Evolutionary conservation across 1,140 invertebrate species (phyloP).

Genomic region (Drosophila repletoides): DNA sequence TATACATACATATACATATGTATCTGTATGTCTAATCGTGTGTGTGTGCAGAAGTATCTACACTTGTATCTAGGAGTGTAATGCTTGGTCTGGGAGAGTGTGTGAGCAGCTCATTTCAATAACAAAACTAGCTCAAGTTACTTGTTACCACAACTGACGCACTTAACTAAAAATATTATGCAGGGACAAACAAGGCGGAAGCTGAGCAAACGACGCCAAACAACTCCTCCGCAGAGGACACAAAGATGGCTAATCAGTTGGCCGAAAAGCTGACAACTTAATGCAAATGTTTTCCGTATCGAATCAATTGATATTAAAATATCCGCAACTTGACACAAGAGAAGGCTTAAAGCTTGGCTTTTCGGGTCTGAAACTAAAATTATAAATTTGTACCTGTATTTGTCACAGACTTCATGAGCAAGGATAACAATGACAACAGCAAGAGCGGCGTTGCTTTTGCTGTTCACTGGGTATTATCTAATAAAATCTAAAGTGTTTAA

Average conservation of each 20-base stretch:
- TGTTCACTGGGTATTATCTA: constrained; percentile 72
- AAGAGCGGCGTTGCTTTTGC: constrained; percentile 48
- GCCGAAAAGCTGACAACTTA: constrained; percentile 46
- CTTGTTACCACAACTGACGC: constrained; percentile 77
- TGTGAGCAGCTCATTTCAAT: constrained; percentile 65
- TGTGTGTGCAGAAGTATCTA: constrained; percentile 19
- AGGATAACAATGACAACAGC: constrained; percentile 5
- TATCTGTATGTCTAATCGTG: constrained; percentile 23
- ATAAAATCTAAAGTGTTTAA: constrained; percentile 79
- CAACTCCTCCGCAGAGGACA: not conserved
- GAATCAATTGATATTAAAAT: constrained; percentile 72
- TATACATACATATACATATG: constrained; percentile 21
- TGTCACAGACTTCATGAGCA: constrained; percentile 74
- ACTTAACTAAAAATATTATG: constrained; percentile 75
- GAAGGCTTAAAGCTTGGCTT: constrained; percentile 51
- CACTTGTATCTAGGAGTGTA: constrained; percentile 32
- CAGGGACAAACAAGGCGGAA: constrained; percentile 60
- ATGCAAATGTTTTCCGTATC: constrained; percentile 64
- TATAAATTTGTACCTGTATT: constrained; percentile 78
- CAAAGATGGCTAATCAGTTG: constrained; percentile 59
- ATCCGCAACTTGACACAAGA: constrained; percentile 22
- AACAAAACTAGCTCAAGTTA: constrained; percentile 75
- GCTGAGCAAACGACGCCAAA: constrained; percentile 20
- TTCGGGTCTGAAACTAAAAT: constrained; percentile 24
- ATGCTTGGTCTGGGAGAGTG: not conserved